Percentiles rank a stretch among this genome's conserved stretches.
phyloP scores from a whole-genome alignment of 2,888 invertebrate species.

The Clistopyga incitator region DNA sequence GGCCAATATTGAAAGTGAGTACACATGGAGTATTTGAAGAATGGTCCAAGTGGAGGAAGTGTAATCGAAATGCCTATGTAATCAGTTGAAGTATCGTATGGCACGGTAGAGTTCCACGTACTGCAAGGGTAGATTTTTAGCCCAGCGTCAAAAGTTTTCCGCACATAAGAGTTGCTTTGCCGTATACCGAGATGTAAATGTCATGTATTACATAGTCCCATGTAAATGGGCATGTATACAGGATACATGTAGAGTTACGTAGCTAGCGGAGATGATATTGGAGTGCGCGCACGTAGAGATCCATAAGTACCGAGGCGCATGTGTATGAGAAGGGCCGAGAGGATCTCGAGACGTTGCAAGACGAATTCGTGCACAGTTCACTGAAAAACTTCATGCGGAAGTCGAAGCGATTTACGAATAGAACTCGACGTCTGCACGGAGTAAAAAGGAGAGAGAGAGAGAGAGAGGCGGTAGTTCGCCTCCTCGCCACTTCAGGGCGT shows the following conservation, averaged over 20 bases:
- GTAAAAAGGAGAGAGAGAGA: no score
- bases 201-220: slow-evolving; percentile 40
- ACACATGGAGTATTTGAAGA: not conserved
- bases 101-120: not conserved
- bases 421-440: slow-evolving; percentile 34
- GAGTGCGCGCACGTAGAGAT: slow-evolving; percentile 19
- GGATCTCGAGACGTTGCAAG: slow-evolving; percentile 22
- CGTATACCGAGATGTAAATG: slow-evolving; percentile 47
- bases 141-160: slow-evolving; percentile 61
- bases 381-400: slow-evolving; percentile 58
- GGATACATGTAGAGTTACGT: not conserved
- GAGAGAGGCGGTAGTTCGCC: slow-evolving; percentile 68
- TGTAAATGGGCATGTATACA: not conserved
- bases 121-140: not conserved
- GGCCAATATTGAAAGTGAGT: not conserved
- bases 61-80: slow-evolving; percentile 47
- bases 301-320: slow-evolving; percentile 16
- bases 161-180: slow-evolving; percentile 52
- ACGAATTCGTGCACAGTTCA: slow-evolving; percentile 52
- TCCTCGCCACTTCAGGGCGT: slow-evolving; percentile 70
- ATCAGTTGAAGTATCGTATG: slow-evolving; percentile 54
- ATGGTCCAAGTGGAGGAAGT: not conserved
- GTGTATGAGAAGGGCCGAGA: slow-evolving; percentile 23
- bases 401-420: slow-evolving; percentile 62
- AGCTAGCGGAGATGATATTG: not conserved